Percentiles rank a stretch among this genome's conserved stretches.
phyloP scores from a whole-genome alignment of 2,113 vertebrate genomes.

The Crotophaga sulcirostris region DNA sequence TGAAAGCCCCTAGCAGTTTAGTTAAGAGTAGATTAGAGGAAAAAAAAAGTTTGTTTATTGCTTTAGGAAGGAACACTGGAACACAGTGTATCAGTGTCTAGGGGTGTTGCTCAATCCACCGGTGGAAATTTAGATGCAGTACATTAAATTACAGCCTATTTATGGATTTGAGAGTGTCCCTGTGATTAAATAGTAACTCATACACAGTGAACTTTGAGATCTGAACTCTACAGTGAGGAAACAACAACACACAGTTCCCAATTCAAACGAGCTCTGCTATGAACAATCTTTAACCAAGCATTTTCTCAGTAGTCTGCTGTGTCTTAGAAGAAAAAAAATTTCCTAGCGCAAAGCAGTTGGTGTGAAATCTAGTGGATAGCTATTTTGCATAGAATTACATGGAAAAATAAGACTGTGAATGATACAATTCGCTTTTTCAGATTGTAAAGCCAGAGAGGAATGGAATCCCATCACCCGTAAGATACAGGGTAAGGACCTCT shows the following conservation, averaged over 20 bases:
- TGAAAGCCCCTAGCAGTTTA: not conserved
- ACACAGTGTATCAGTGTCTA: not conserved
- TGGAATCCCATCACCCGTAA: fast-evolving
- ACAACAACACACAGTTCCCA: not conserved
- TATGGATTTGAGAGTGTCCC: not conserved
- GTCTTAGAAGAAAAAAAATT: not conserved
- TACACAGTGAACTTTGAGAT: constrained; percentile 1
- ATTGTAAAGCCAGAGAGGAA: not conserved
- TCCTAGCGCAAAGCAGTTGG: not conserved
- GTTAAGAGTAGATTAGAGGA: not conserved
- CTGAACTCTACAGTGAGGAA: not conserved
- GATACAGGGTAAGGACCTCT: not conserved
- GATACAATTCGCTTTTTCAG: not conserved
- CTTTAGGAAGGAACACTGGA: not conserved
- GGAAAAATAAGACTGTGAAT: not conserved
- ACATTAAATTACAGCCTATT: not conserved
- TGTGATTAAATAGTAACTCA: not conserved
- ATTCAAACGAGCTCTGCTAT: not conserved
- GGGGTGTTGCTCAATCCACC: not conserved
- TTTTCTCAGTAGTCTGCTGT: not conserved
- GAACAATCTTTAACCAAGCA: not conserved
- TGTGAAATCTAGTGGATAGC: not conserved
- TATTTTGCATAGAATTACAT: not conserved
- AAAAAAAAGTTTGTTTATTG: not conserved
- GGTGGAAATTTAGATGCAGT: not conserved